Conservation (phyloP, 2,113 vertebrate genomes). For the Circaetus gallicus region DNA sequence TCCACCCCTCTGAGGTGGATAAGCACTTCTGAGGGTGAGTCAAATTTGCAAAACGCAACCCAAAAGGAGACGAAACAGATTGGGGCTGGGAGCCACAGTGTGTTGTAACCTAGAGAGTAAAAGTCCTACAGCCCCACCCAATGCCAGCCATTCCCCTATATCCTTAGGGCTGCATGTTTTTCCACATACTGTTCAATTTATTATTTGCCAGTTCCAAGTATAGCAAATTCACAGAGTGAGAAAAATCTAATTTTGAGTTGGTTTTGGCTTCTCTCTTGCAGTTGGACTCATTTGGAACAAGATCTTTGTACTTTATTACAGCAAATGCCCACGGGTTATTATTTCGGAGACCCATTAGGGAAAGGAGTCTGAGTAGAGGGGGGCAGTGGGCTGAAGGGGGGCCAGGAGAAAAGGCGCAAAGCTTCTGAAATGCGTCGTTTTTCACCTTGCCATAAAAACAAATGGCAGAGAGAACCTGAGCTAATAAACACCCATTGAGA, state of each 20-base stretch:
- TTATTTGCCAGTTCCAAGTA: conserved; percentile 17
- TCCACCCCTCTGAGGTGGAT: neutral
- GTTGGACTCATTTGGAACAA: neutral
- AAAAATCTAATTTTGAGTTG: conserved; percentile 30
- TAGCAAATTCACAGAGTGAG: conserved; percentile 26
- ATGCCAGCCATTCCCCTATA: neutral
- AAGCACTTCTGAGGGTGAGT: neutral
- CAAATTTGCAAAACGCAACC: neutral
- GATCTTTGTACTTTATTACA: conserved; percentile 19
- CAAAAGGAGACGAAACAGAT: neutral
- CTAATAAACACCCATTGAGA: conserved; percentile 16
- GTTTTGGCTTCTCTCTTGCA: conserved; percentile 24
- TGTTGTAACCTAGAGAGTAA: neutral
- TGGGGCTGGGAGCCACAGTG: neutral
- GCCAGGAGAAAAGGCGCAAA: neutral
- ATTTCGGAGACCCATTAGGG: neutral
- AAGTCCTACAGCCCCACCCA: neutral
- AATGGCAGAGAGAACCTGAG: neutral
- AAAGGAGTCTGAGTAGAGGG: neutral
- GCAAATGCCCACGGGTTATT: conserved; percentile 15
- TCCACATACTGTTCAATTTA: neutral
- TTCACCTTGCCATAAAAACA: conserved; percentile 14
- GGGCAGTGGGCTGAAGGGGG: neutral
- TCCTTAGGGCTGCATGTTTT: neutral
- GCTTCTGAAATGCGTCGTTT: conserved; percentile 14